These are phyloP conservation scores for Leucoptera coffeella DNA, from an alignment of 2,888 invertebrate genomes.

Conservation along the genomic window DNA sequence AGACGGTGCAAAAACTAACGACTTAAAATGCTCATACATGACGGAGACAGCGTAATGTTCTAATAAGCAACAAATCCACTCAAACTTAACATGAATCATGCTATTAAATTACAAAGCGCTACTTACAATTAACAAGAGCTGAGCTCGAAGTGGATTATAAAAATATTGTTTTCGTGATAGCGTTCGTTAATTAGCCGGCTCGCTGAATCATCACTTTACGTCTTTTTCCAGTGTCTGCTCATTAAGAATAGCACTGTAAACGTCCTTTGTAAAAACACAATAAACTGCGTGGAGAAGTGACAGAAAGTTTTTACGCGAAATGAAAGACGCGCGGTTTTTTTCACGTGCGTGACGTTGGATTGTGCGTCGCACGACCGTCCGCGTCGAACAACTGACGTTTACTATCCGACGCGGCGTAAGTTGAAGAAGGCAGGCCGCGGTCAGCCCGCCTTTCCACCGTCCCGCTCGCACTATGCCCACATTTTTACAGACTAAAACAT, in stretches of 20 bases:
- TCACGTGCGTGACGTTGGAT: no score
- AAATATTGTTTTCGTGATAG: conserved; percentile 40
- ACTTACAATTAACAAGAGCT: conserved; percentile 30
- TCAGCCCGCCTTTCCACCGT: conserved; percentile 49
- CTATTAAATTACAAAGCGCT: conserved; percentile 5
- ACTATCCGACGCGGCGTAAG: conserved; percentile 47
- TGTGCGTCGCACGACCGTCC: conserved; percentile 30
- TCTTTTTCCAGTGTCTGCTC: no score
- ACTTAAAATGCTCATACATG: no score
- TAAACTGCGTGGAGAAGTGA: conserved; percentile 10
- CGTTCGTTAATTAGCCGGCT: conserved; percentile 43
- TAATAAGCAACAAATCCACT: neutral
- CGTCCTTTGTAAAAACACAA: conserved; percentile 15
- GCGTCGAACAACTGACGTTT: conserved; percentile 46
- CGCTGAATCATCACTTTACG: conserved; percentile 52
- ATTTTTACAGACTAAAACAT: conserved; percentile 51
- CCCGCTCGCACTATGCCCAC: conserved; percentile 47
- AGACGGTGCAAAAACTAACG: no score
- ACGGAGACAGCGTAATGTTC: no score
- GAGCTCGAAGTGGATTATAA: conserved; percentile 10
- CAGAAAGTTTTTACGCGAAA: neutral
- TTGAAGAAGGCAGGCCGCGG: conserved; percentile 50
- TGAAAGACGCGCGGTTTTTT: conserved; percentile 46
- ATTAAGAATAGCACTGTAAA: conserved; percentile 27
- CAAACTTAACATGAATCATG: conserved; percentile 3